Base-by-base conservation (phyloP, 2,113 vertebrate genomes). In the Tupaia chinensis region DNA sequence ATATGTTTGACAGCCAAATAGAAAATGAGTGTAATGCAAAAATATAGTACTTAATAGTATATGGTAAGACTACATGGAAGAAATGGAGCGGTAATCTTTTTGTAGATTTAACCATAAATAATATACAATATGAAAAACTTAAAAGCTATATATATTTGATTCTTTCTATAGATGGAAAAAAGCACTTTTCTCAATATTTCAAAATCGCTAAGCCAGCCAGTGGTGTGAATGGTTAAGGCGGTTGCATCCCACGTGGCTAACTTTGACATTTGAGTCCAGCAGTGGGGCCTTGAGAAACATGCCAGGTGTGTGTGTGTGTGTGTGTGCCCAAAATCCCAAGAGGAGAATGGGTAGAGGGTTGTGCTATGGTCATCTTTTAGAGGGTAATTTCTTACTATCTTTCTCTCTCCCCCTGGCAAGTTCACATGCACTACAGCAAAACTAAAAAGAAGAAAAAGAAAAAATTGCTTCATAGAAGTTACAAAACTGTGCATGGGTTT, bases 141-240 rank as follows among this genome's bases (percentile, higher is more conserved):
- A 92, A 83, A 44, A 68, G 12, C 25, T 83, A 56, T 82, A 13
- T 69, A 88, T 53, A 54, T 91, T 74, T 68, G 17, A 69, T 78
- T 87, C n/a, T 69, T 78, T 87, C n/a, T 69, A 70, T 16, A n/a
- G 25, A 63, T 79, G 29, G 23, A 70, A 95, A 86, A 92, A 54
- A 20, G 10, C 81, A 72, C 17, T 79, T 80, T 27, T 77, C 29
- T 84, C 20, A 53, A 23, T 53, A 65, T 63, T 95, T 90, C 61
- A 92, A 82, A 76, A 68, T n/a, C 56, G 9, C 34, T 74, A 44
- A 44, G 44, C 44, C 44, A 44, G 44, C 44, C 44, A 44, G 44
- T 44, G 44, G 44, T 44, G 44, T 44, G 44, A 44, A 44, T 5
- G 44, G 44, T 44, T 44, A 44, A 44, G 44, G 44, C 44, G 44